Percentiles rank a stretch among this genome's conserved stretches.
Conservation (phyloP, 2,797 vertebrate genomes). For the Microchirus variegatus region DNA sequence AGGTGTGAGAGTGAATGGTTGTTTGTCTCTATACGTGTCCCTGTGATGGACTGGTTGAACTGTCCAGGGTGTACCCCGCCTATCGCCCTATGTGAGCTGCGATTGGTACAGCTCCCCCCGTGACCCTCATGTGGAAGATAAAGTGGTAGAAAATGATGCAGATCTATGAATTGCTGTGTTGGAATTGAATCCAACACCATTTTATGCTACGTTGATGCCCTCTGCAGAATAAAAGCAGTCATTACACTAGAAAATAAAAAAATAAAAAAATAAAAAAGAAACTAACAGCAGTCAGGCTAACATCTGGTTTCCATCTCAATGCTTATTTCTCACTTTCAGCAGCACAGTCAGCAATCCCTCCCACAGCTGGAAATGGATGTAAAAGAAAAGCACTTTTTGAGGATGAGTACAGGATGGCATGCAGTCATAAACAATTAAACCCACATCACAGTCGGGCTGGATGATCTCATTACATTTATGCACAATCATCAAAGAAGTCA, state of each 20-base stretch:
- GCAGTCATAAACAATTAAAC: slow-evolving; percentile 41
- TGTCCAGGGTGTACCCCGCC: too few species aligned
- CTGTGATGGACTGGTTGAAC: too few species aligned
- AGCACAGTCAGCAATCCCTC: slow-evolving; percentile 16
- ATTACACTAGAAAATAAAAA: slow-evolving; percentile 13
- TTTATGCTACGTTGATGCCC: slow-evolving; percentile 33
- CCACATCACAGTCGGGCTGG: slow-evolving; percentile 39
- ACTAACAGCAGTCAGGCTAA: slow-evolving; percentile 17
- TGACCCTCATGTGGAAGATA: too few species aligned
- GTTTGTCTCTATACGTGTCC: too few species aligned
- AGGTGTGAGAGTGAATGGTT: too few species aligned
- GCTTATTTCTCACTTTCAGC: slow-evolving; percentile 49
- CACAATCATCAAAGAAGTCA: slow-evolving; percentile 47
- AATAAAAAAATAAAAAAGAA: neutral
- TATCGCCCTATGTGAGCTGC: too few species aligned
- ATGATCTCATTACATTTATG: slow-evolving; percentile 39
- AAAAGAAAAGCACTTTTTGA: slow-evolving; percentile 28
- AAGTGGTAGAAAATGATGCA: neutral
- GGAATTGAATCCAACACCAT: too few species aligned
- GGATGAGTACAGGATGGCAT: slow-evolving; percentile 31
- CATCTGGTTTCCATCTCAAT: slow-evolving; percentile 59
- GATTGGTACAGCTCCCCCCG: too few species aligned
- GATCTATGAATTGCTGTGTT: neutral
- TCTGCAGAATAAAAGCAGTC: slow-evolving; percentile 46
- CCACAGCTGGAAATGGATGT: slow-evolving; percentile 40